Evolutionary conservation across 2,888 invertebrate species (phyloP).

Genomic region (Dicroscelio sp.): DNA sequence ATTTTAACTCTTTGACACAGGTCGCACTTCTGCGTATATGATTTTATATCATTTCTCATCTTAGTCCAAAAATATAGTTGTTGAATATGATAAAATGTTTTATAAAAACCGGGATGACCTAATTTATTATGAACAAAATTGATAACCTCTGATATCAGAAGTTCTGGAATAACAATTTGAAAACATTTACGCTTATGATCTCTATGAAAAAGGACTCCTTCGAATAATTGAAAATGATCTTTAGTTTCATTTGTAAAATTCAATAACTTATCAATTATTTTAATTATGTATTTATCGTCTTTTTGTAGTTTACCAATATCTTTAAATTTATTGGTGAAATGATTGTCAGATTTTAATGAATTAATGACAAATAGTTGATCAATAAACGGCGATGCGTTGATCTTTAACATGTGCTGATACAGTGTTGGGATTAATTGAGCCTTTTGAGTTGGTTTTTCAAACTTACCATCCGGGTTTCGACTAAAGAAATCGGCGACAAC

Average conservation of each 20-base stretch:
- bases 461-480: conserved; percentile 76
- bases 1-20: background rate
- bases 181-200: background rate
- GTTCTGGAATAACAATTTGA: conserved; percentile 19
- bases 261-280: background rate
- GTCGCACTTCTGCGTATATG: background rate
- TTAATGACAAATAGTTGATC: no score
- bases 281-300: background rate
- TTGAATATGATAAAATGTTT: conserved; percentile 12
- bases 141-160: background rate
- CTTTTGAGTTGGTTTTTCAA: background rate
- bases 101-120: conserved; percentile 32
- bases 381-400: no score
- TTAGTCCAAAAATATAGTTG: conserved; percentile 25
- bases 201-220: background rate
- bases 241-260: background rate
- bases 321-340: background rate
- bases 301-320: background rate
- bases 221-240: background rate
- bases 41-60: background rate
- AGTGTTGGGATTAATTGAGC: conserved; percentile 1
- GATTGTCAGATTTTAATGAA: background rate
- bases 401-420: background rate
- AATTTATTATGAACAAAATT: conserved; percentile 18
- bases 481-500: conserved; percentile 85